Base-by-base conservation (phyloP, 1,140 invertebrate genomes). In the Halesus radiatus region DNA sequence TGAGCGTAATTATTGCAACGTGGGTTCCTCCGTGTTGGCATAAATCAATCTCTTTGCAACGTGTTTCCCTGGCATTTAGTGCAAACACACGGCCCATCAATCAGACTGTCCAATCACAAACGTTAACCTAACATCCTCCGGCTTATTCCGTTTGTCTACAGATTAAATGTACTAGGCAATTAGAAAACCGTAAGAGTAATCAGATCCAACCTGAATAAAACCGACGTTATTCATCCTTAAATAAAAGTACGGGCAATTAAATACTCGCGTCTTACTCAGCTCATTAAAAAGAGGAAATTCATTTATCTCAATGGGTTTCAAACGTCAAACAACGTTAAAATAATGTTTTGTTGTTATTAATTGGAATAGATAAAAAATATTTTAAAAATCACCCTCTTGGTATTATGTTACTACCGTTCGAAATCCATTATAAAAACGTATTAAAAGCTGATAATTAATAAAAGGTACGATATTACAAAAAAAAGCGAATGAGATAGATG, bases 31-130 rank as follows among this genome's bases (percentile, higher is more conserved):
- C 32, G 70, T 72, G 76, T 62, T 76, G 79, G 82, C 82, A 83
- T 83, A 83, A 83, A 83, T 83, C 82, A 83, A 83, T 81, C 82
- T 83, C 82, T 77, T 80, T 83, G 82, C 79, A 83, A 76, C 76
- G 82, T 81, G 82, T 81, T 83, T 80, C 79, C 68, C 76, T 83
- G 82, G 72, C 82, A 83, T 77, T 79, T 79, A 80, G 82, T 76
- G 62, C 79, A 76, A 81, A 83, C 79, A 80, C 79, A 80, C 64
- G 72, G 52, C 58, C 79, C 79, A 83, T 83, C 82, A 83, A 83
- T 83, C 82, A 83, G 79, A 45, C 82, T 81, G 82, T 83, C 82
- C 82, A 79, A 81, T 83, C 79, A 81, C 82, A 78, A 83, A 79
- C 70, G 79, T 80, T 80, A 80, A 56, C 37, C 77, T 26, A 45